Evolutionary conservation across 2,113 vertebrate species (phyloP).

Genomic region (Stomatorhinus ivindoensis): DNA sequence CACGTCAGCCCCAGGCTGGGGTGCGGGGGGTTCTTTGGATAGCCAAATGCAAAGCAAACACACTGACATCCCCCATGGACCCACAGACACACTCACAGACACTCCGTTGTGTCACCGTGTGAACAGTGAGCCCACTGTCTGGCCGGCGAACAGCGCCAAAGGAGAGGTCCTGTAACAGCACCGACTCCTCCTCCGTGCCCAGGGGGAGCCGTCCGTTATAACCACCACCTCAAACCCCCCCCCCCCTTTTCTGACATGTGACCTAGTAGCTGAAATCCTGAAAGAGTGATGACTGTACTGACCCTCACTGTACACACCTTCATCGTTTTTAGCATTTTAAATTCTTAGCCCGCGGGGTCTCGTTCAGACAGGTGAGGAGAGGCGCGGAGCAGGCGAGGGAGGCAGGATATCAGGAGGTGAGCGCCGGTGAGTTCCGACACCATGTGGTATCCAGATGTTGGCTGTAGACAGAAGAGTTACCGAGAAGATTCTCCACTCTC

Average conservation of each 20-base stretch:
- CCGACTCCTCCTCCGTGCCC: background rate
- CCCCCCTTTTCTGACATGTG: background rate
- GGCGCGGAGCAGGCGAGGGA: background rate
- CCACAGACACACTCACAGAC: constrained; percentile 22
- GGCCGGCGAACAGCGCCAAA: background rate
- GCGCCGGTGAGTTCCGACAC: constrained; percentile 34
- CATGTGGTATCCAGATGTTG: constrained; percentile 62
- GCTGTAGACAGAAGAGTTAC: constrained; percentile 31
- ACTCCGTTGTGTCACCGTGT: constrained; percentile 18
- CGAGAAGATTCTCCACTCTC: constrained; percentile 19
- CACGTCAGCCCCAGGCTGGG: constrained; percentile 45
- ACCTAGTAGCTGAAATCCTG: background rate
- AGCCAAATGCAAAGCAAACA: constrained; percentile 22
- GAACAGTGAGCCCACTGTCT: background rate
- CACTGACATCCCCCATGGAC: constrained; percentile 7
- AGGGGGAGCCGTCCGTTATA: background rate
- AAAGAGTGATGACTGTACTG: background rate
- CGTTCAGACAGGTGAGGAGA: background rate
- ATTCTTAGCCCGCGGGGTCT: background rate
- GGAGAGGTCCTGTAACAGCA: too few relatives aligned
- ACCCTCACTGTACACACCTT: background rate
- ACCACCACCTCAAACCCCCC: background rate
- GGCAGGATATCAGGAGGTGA: background rate
- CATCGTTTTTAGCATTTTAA: background rate
- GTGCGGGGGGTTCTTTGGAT: constrained; percentile 11